A percentile compares a stretch with the other conserved stretches of the same genome.
Evolutionary conservation across 1,140 invertebrate genomes (phyloP).

Genomic region (Rhopalosiphum padi): DNA sequence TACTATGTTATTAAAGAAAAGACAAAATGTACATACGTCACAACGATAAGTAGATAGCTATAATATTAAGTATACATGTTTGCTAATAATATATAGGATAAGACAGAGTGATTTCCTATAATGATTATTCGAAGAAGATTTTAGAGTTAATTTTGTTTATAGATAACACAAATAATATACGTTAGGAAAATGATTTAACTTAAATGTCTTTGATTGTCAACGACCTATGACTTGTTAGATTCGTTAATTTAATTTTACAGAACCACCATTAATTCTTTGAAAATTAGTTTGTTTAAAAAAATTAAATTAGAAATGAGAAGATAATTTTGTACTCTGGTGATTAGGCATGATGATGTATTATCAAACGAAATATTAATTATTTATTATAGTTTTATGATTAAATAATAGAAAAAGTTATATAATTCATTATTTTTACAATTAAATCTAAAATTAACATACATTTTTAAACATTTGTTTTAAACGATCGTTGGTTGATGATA

Average conservation of each 20-base stretch:
- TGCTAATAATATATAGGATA: neutral
- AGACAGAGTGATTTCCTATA: neutral
- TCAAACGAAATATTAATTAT: neutral
- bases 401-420: slow-evolving; percentile 15
- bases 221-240: slow-evolving; percentile 17
- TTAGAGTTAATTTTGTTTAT: slow-evolving; percentile 12
- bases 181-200: slow-evolving; percentile 30
- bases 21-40: slow-evolving; percentile 27
- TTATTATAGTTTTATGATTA: slow-evolving; percentile 13
- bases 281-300: neutral
- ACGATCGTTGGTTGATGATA: no score
- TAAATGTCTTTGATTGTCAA: neutral
- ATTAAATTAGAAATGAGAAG: neutral
- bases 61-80: neutral
- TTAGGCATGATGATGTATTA: slow-evolving; percentile 16
- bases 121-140: slow-evolving; percentile 35
- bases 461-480: neutral
- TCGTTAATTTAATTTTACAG: slow-evolving; percentile 24
- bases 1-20: neutral
- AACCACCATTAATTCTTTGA: slow-evolving; percentile 5
- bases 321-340: neutral
- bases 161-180: neutral
- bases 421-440: neutral
- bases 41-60: neutral
- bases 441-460: neutral